Conservation (phyloP, 2,888 invertebrate genomes). For the Oscheius onirici region DNA sequence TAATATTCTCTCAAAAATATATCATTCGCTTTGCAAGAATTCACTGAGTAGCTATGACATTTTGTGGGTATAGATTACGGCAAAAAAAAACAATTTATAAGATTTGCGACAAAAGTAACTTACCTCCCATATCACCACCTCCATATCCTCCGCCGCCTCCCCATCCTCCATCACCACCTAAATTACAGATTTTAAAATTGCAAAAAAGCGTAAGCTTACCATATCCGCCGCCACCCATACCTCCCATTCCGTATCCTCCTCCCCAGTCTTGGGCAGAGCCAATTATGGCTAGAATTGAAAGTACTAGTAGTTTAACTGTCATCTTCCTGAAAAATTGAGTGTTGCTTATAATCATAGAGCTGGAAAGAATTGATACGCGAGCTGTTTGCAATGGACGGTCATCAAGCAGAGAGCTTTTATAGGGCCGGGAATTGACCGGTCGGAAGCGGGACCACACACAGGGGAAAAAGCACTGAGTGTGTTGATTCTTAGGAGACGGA, state of each 20-base stretch:
- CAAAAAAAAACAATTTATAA: not conserved
- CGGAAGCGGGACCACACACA: conserved; percentile 30
- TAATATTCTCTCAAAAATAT: too few species aligned
- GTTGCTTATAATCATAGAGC: not conserved
- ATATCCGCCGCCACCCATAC: conserved; percentile 41
- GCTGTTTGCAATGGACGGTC: conserved; percentile 29
- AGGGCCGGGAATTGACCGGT: conserved; percentile 28
- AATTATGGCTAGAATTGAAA: conserved; percentile 49
- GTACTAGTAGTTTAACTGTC: conserved; percentile 34
- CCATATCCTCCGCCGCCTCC: conserved; percentile 41
- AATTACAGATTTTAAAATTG: conserved; percentile 1
- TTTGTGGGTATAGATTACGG: not conserved
- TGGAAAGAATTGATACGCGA: conserved; percentile 5
- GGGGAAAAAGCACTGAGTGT: conserved; percentile 18
- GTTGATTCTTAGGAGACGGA: conserved; percentile 21
- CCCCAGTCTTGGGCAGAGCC: conserved; percentile 62
- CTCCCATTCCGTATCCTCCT: conserved; percentile 51
- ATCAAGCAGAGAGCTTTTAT: conserved; percentile 28
- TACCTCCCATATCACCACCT: conserved; percentile 39
- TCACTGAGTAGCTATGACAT: too few species aligned
- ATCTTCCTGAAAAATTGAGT: not conserved
- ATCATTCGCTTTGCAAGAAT: too few species aligned
- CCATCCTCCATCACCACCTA: conserved; percentile 33
- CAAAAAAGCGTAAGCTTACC: conserved; percentile 12
- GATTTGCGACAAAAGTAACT: not conserved